Base-by-base conservation (phyloP, 2,797 vertebrate genomes). In the Pseudochirops cupreus region DNA sequence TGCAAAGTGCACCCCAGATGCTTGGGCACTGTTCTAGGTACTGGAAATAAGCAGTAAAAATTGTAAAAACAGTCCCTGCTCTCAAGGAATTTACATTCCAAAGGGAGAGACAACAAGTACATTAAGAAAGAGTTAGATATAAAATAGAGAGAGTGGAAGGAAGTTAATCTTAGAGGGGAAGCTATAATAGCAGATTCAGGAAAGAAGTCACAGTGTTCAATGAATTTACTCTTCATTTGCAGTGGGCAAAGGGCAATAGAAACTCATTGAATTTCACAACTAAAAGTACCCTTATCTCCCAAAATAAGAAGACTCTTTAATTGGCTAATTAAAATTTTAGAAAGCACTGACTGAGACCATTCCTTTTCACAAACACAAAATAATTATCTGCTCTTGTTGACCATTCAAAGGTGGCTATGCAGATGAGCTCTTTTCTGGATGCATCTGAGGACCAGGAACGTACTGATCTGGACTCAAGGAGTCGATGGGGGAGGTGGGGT, bases 281-380 rank as follows among this genome's bases (percentile, higher is more conserved):
- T 26, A 39, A 94, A 89, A 53, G 10, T 50, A 92, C 50, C 11
- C 92, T n/a, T 95, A 26, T 50, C 59, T 93, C 55, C 90, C 92
- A 95, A 95, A 96, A 39, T n/a, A 92, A n/a, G 3, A 92, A 59
- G 92, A 95, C 12, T 67, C 24, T 95, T 62, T 95, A 91, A 92
- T 52, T 93, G 62, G 53, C 54, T 96, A 93, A 95, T 91, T 94
- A 95, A 87, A 94, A 95, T 67, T 46, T 87, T 4, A 95, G 14
- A 97, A 96, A 96, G 55, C 53, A 31, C 56, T 0, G 29, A 92
- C 14, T 74, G 87, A 93, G 28, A 91, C 90, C 87, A 50, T 97
- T 13, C 87, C 93, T 94, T 93, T 97, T 93, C 90, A 95, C 91
- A 93, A 96, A 96, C 39, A 93, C 90, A 53, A 57, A 55, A 87